phyloP scores from a whole-genome alignment of 1,140 invertebrate species.

The Drosophila funebris region DNA sequence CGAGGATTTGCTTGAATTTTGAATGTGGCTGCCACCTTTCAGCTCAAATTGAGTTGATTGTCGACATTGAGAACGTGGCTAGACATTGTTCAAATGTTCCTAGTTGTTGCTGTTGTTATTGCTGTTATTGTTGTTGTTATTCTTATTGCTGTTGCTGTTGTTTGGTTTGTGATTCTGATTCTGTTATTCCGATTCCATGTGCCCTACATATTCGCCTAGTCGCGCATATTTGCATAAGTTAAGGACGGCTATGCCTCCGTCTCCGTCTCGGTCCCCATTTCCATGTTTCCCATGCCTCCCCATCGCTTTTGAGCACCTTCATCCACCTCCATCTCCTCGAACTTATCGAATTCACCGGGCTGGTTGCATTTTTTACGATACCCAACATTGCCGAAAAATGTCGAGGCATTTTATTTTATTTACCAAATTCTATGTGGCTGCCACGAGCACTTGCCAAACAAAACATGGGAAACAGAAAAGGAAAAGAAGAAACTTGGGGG shows the following conservation, averaged over 20 bases:
- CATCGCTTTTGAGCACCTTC: background rate
- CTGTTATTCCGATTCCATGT: slow-evolving; percentile 24
- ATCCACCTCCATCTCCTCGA: background rate
- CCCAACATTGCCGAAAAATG: slow-evolving; percentile 9
- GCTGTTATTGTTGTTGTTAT: slow-evolving; percentile 25
- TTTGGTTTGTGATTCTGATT: slow-evolving; percentile 43
- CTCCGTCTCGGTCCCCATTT: no score
- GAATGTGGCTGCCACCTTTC: slow-evolving; percentile 35
- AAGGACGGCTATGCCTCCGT: slow-evolving; percentile 3
- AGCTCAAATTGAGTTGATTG: slow-evolving; percentile 73
- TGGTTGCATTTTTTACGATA: slow-evolving; percentile 19
- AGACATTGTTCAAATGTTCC: slow-evolving; percentile 38
- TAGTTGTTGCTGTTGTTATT: slow-evolving; percentile 39
- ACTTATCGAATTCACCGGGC: slow-evolving; percentile 7
- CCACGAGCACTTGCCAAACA: slow-evolving; percentile 20
- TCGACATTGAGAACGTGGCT: slow-evolving; percentile 64
- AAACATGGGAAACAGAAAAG: background rate
- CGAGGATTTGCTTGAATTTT: slow-evolving; percentile 52
- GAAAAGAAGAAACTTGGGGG: slow-evolving; percentile 2
- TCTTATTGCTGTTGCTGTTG: slow-evolving; percentile 23
- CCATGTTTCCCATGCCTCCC: no score
- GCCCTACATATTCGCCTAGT: slow-evolving; percentile 28
- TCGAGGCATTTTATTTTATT: slow-evolving; percentile 39
- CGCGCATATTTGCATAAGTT: slow-evolving; percentile 47
- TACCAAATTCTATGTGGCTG: slow-evolving; percentile 24